Evolutionary conservation across 2,113 vertebrate species (phyloP).

Genomic region (Columba janthina): DNA sequence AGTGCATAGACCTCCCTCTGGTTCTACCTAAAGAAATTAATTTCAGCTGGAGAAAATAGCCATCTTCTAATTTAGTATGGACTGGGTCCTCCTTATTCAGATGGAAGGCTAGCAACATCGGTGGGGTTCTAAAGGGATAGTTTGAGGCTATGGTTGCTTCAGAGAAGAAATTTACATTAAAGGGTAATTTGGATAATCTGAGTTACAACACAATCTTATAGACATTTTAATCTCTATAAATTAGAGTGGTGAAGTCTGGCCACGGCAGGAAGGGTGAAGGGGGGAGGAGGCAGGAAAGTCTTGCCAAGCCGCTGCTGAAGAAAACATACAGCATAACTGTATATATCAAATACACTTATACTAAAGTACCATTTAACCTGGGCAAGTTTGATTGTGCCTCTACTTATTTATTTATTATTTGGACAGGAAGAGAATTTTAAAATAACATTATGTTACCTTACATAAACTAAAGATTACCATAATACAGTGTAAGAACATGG

Average conservation of each 20-base stretch:
- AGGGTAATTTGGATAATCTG: neutral
- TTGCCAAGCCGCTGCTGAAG: neutral
- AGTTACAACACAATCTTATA: neutral
- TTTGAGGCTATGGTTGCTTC: neutral
- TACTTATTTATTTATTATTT: neutral
- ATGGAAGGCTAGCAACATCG: neutral
- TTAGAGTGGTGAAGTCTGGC: neutral
- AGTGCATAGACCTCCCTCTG: neutral
- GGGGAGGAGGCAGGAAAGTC: neutral
- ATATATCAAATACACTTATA: neutral
- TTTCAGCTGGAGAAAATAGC: constrained; percentile 15
- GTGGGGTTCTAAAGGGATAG: neutral
- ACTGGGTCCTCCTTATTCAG: neutral
- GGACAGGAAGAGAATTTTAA: neutral
- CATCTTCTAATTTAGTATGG: neutral
- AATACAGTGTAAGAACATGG: neutral
- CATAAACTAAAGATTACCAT: neutral
- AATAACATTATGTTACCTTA: neutral
- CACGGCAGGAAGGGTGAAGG: neutral
- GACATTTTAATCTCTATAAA: neutral
- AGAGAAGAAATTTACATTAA: neutral
- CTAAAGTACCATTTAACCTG: neutral
- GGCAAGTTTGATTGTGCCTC: neutral
- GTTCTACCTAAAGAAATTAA: neutral
- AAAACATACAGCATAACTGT: neutral